Evolutionary conservation across 2,113 vertebrate genomes (phyloP), one percentile per base, ranked within the genome.

Genomic region (Heterotilapia buettikoferi): DNA sequence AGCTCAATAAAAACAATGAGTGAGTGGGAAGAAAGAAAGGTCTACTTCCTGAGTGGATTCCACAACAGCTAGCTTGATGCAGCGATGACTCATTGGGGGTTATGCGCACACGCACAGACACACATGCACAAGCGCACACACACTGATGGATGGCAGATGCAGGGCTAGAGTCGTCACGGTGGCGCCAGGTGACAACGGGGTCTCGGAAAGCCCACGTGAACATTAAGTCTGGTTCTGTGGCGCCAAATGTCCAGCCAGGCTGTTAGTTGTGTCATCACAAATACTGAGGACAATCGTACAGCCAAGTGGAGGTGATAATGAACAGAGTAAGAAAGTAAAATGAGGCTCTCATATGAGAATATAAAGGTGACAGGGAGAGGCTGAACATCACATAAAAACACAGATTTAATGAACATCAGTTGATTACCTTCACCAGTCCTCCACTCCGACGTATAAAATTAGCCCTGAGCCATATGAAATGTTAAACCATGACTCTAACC

Each of bases 231-330:
- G 43, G 63, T 13, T 61, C 54, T 16, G 40, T 26, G 92, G 94
- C 91, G 89, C 89, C 95, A 80, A 80, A 80, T 36, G 63, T 50
- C 85, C 45, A 78, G 89, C 79, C 26, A 26, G 84, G 47, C 52
- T 47, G 54, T 94, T 91, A 87, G 81, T 95, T 89, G 90, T 87
- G 92, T 93, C 90, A 83, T 61, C 52, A 29, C 36, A 53, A 50
- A 91, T 4, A 86, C 86, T 47, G 83, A 76, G 36, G 84, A 84
- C 80, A 36, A 38, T 59, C 50, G 73, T n/a, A 47, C 19, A 79
- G 79, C 56, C 57, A 85, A 66, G 83, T 6, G 84, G 78, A 84
- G 13, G 78, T 85, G 84, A 89, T 80, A 68, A 90, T 89, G 45
- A 88, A 82, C 88, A 80, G 61, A 80, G 21, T 16, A 38, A 24